Evolutionary conservation across 2,888 invertebrate species (phyloP), one percentile per base, ranked within the genome.

Genomic region (Drosophila engyochracea): DNA sequence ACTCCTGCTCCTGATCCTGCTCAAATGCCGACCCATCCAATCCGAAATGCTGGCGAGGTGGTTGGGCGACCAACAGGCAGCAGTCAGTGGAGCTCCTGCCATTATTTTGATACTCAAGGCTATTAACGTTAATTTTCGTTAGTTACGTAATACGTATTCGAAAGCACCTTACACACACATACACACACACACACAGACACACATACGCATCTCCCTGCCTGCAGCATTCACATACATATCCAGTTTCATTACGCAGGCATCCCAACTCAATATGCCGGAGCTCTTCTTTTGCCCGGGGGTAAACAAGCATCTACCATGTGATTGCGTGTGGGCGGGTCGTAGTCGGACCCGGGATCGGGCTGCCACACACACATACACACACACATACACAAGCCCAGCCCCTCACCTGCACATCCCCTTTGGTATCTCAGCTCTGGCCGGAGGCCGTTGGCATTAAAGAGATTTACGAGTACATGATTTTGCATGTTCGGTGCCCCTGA

Each of bases 381-480:
- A 30, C 9, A 30, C 14, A 53, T 31, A 22, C n/a, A 31, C 28
- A 5, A 25, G 28, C n/a, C 28, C 28, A 47, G 53, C 54, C 70
- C 66, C 49, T 49, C 75, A 60, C 68, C 72, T 58, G 66, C 39
- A 41, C 35, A 37, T 39, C 63, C 63, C 53, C 39, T 44, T 33
- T 47, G 61, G 67, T 83, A 73, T 86, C 79, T 68, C 44, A 44
- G 71, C 72, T 75, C 54, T 70, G 79, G 69, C 87, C 88, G 83
- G 83, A 84, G 88, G 84, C 87, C 79, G 85, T 76, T 71, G 87
- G 89, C 83, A 92, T 91, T 91, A 92, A 90, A 81, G 79, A 91
- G 92, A 91, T 91, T 88, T 92, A 92, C 91, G 92, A 92, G 91
- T 91, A 91, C 92, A 91, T 92, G 92, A 91, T 91, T 92, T 91